phyloP scores from a whole-genome alignment of 2,888 invertebrate genomes.

The Cataglyphis rosenhaueri region DNA sequence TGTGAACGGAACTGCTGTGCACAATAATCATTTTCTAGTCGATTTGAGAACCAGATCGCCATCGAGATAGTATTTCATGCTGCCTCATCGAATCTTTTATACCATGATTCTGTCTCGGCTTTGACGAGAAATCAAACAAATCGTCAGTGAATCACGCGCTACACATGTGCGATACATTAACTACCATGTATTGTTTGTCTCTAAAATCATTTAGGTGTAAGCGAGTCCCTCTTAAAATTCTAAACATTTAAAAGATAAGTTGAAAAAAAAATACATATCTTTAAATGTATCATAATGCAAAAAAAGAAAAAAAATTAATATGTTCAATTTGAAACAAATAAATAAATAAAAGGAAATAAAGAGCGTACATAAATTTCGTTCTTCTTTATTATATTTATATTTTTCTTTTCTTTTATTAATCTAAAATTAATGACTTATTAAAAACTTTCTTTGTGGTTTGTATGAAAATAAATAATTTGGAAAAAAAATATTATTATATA shows the following conservation, averaged over 20 bases:
- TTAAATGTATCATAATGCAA: neutral
- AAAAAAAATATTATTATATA: conserved; percentile 14
- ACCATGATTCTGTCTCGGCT: conserved; percentile 18
- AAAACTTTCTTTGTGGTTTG: neutral
- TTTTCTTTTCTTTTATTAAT: neutral
- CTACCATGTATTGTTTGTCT: neutral
- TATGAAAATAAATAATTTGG: neutral
- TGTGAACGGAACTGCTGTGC: conserved; percentile 46
- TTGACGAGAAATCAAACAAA: conserved; percentile 45
- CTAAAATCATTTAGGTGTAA: neutral
- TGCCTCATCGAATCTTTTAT: conserved; percentile 55
- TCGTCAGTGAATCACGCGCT: conserved; percentile 30
- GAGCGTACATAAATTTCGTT: neutral
- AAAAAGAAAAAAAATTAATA: neutral
- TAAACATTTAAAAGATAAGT: neutral
- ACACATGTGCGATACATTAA: conserved; percentile 32
- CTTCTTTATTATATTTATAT: neutral
- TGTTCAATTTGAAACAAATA: neutral
- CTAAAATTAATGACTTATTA: neutral
- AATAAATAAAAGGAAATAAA: neutral
- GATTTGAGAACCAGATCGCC: conserved; percentile 55
- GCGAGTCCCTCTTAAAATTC: neutral
- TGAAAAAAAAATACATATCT: neutral
- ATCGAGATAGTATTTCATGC: conserved; percentile 36
- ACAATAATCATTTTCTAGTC: conserved; percentile 61